These are phyloP conservation scores for Rhynchophorus ferrugineus DNA, from an alignment of 1,140 invertebrate genomes.

Conservation along the genomic window DNA sequence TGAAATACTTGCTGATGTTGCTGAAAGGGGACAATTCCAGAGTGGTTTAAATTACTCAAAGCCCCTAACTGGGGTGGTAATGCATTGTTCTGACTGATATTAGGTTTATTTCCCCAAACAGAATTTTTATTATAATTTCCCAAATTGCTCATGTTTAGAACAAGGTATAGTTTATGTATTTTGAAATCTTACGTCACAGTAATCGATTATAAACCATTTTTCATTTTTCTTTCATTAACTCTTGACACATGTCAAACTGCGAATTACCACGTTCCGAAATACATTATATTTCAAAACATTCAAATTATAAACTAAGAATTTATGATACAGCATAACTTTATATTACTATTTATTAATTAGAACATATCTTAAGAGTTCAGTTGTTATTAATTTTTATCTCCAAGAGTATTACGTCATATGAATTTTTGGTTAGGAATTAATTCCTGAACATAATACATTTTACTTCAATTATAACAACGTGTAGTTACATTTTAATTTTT, in stretches of 20 bases:
- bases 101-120: conserved; percentile 44
- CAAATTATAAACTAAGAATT: neutral
- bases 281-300: neutral
- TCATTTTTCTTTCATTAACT: too few relatives aligned
- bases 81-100: conserved; percentile 42
- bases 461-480: neutral
- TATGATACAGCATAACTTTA: too few relatives aligned
- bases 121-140: conserved; percentile 44
- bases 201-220: too few relatives aligned
- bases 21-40: conserved; percentile 52
- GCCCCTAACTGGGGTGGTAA: conserved; percentile 50
- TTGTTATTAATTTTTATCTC: neutral
- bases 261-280: neutral
- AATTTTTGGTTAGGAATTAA: neutral
- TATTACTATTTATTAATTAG: neutral
- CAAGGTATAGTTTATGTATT: too few relatives aligned
- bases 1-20: conserved; percentile 52
- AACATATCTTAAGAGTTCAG: neutral
- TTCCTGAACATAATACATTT: neutral
- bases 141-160: conserved; percentile 4
- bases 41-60: conserved; percentile 46
- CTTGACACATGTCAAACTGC: neutral
- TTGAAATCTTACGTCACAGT: too few relatives aligned
- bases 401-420: too few relatives aligned
- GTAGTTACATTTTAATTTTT: too few relatives aligned